phyloP scores from a whole-genome alignment of 2,797 vertebrate genomes.

The Selene dorsalis region DNA sequence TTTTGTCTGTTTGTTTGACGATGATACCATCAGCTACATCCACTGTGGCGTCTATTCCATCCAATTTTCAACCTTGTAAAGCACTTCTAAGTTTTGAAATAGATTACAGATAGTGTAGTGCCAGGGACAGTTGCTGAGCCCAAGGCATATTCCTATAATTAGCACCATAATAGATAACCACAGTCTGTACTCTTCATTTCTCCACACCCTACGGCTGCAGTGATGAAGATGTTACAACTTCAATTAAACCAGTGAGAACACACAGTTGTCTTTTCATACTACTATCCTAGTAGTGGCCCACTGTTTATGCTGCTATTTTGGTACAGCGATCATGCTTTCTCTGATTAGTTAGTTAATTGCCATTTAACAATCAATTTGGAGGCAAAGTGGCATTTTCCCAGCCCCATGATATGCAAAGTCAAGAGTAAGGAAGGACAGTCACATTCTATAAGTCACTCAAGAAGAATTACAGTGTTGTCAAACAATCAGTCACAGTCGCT shows the following conservation, averaged over 20 bases:
- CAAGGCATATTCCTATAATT: slow-evolving; percentile 77
- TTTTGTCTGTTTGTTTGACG: slow-evolving; percentile 59
- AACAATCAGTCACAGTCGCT: slow-evolving; percentile 37
- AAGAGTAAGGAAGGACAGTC: not conserved
- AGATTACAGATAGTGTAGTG: slow-evolving; percentile 61
- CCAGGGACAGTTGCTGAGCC: slow-evolving; percentile 75
- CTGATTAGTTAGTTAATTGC: slow-evolving; percentile 9
- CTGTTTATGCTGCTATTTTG: slow-evolving; percentile 35
- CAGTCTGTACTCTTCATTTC: slow-evolving; percentile 70
- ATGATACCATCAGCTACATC: slow-evolving; percentile 46
- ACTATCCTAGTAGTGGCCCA: slow-evolving; percentile 23
- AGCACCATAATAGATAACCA: slow-evolving; percentile 71
- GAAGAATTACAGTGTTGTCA: slow-evolving; percentile 38
- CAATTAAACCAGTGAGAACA: slow-evolving; percentile 69
- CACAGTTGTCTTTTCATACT: slow-evolving; percentile 51
- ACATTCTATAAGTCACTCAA: not conserved
- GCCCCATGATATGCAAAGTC: not conserved
- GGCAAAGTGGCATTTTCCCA: slow-evolving; percentile 23
- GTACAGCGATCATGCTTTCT: not conserved
- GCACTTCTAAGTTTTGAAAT: slow-evolving; percentile 64
- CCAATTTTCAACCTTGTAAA: slow-evolving; percentile 50
- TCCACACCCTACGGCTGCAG: slow-evolving; percentile 57
- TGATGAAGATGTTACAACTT: slow-evolving; percentile 67
- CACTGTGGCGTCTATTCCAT: slow-evolving; percentile 24
- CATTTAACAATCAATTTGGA: slow-evolving; percentile 29